These are phyloP conservation scores for Dorcus hopei DNA, from an alignment of 2,888 invertebrate species.

Conservation along the genomic window DNA sequence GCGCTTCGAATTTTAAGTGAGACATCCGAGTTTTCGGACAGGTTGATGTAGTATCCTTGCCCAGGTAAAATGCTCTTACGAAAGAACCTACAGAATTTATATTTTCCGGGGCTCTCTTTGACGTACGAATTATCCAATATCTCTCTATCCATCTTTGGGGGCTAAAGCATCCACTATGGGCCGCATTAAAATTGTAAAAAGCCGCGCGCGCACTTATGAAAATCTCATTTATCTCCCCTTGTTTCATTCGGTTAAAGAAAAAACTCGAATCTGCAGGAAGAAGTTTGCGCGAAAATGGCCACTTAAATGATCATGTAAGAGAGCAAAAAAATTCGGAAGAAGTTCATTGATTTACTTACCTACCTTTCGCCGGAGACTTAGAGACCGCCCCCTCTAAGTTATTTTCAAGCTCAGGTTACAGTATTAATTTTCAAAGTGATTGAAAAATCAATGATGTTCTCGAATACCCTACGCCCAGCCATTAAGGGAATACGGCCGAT, in stretches of 20 bases:
- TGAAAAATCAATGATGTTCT: neutral
- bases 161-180: neutral
- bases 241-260: neutral
- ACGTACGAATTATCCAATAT: conserved; percentile 30
- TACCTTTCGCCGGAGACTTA: neutral
- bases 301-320: neutral
- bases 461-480: no score
- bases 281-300: neutral
- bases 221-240: neutral
- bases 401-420: neutral
- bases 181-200: neutral
- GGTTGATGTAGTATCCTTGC: conserved; percentile 39
- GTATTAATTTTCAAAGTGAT: neutral
- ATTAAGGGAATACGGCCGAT: no score
- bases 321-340: neutral
- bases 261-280: neutral
- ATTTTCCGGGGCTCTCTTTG: conserved; percentile 33
- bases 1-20: conserved; percentile 35
- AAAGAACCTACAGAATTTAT: conserved; percentile 31
- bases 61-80: conserved; percentile 29
- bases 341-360: neutral
- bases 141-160: conserved; percentile 18
- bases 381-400: neutral
- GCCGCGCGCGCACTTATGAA: neutral
- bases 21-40: conserved; percentile 38